A percentile compares a stretch with the other conserved stretches of the same genome.
These are phyloP conservation scores for Pholis gunnellus DNA, from an alignment of 2,113 vertebrate species.

Conservation along the genomic window DNA sequence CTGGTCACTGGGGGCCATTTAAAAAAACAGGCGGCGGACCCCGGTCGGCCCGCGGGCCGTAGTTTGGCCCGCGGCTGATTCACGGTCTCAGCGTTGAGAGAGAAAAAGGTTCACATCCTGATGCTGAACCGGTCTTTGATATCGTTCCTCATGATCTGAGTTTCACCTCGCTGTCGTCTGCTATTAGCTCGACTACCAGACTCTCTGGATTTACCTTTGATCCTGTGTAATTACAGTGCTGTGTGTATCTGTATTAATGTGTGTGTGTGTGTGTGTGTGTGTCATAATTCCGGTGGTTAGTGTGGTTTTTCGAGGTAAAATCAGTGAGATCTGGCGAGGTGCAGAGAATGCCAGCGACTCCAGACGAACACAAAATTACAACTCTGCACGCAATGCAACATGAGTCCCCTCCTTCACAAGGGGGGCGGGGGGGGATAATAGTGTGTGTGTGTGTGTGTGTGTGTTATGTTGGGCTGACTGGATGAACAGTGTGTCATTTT, in stretches of 20 bases:
- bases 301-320: slow-evolving; percentile 37
- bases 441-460: slow-evolving; percentile 12
- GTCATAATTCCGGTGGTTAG: slow-evolving; percentile 23
- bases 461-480: slow-evolving; percentile 34
- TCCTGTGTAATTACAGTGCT: slow-evolving; percentile 36
- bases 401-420: slow-evolving; percentile 37
- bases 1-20: too few species aligned
- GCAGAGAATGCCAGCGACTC: slow-evolving; percentile 39
- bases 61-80: not conserved
- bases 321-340: slow-evolving; percentile 47
- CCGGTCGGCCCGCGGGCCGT: too few species aligned
- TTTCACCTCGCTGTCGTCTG: slow-evolving; percentile 30
- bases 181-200: slow-evolving; percentile 50
- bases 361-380: slow-evolving; percentile 59
- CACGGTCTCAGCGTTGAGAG: not conserved
- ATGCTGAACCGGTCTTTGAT: slow-evolving; percentile 37
- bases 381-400: slow-evolving; percentile 69
- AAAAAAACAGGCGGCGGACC: too few species aligned
- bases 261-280: slow-evolving; percentile 20
- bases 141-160: slow-evolving; percentile 37
- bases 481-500: slow-evolving; percentile 36
- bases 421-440: not conserved
- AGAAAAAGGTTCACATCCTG: not conserved
- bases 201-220: slow-evolving; percentile 50
- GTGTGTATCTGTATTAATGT: slow-evolving; percentile 16